phyloP scores from a whole-genome alignment of 2,888 invertebrate species.

The Drosophila prolongata region DNA sequence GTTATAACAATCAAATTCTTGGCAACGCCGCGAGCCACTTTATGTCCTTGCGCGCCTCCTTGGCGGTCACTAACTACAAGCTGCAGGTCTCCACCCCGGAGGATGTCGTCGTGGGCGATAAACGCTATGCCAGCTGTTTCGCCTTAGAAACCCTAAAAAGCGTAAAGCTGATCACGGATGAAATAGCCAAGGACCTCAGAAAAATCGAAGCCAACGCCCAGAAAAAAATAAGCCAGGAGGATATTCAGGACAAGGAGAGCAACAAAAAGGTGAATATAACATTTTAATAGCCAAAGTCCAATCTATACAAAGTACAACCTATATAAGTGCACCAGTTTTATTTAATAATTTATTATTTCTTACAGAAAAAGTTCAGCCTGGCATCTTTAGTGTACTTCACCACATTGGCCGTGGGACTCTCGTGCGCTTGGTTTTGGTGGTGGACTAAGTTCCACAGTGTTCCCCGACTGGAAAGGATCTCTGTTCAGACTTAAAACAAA shows the following conservation, averaged over 20 bases:
- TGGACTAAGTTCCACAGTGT: constrained; percentile 49
- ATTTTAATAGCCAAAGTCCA: not conserved
- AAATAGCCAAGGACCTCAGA: constrained; percentile 45
- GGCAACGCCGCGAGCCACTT: constrained; percentile 74
- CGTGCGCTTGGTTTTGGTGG: constrained; percentile 69
- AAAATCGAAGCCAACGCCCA: constrained; percentile 15
- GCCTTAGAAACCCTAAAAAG: constrained; percentile 81
- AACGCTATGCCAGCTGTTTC: constrained; percentile 82
- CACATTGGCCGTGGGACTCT: constrained; percentile 53
- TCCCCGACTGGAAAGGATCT: constrained; percentile 44
- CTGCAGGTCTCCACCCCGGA: constrained; percentile 78
- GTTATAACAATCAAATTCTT: constrained; percentile 78
- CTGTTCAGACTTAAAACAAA: constrained; percentile 46
- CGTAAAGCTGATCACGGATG: constrained; percentile 64
- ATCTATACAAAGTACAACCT: too few species aligned
- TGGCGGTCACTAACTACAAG: constrained; percentile 82
- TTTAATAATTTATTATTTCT: not conserved
- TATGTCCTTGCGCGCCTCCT: constrained; percentile 75
- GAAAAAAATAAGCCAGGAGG: constrained; percentile 1
- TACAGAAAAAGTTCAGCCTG: constrained; percentile 51
- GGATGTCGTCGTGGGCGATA: constrained; percentile 82
- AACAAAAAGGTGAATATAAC: constrained; percentile 17
- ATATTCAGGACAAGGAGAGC: not conserved
- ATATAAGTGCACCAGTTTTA: too few species aligned
- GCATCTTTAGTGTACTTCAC: constrained; percentile 47